Conservation (phyloP, 1,140 invertebrate genomes). For the Holotrichia oblita region DNA sequence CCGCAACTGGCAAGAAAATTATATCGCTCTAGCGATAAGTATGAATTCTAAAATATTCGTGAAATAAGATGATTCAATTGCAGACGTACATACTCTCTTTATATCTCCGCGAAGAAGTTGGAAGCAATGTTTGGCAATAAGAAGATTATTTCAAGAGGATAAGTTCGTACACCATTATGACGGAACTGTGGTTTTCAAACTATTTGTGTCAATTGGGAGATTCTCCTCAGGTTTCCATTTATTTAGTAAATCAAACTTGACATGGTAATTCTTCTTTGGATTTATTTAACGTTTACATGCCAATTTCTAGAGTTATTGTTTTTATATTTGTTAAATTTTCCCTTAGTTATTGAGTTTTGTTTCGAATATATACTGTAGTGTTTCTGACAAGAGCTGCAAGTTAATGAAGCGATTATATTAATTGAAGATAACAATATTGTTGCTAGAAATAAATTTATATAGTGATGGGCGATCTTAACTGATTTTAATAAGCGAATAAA, state of each 20-base stretch:
- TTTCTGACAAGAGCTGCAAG: too few relatives aligned
- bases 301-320: too few relatives aligned
- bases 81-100: background rate
- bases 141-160: background rate
- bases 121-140: background rate
- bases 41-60: background rate
- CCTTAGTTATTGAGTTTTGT: too few relatives aligned
- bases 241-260: background rate
- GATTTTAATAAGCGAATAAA: too few relatives aligned
- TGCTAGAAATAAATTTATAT: too few relatives aligned
- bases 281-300: too few relatives aligned
- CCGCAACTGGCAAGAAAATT: background rate
- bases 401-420: too few relatives aligned
- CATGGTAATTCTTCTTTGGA: background rate
- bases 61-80: conserved; percentile 3
- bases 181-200: background rate
- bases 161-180: background rate
- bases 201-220: background rate
- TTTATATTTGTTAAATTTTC: too few relatives aligned
- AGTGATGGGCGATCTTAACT: too few relatives aligned
- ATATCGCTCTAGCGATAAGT: background rate
- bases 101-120: background rate
- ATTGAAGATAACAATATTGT: too few relatives aligned
- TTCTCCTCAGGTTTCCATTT: background rate
- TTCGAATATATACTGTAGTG: too few relatives aligned